A percentile compares a stretch with the other conserved stretches of the same genome.
Evolutionary conservation across 2,888 invertebrate genomes (phyloP).

Genomic region (Periphyllus acericola): DNA sequence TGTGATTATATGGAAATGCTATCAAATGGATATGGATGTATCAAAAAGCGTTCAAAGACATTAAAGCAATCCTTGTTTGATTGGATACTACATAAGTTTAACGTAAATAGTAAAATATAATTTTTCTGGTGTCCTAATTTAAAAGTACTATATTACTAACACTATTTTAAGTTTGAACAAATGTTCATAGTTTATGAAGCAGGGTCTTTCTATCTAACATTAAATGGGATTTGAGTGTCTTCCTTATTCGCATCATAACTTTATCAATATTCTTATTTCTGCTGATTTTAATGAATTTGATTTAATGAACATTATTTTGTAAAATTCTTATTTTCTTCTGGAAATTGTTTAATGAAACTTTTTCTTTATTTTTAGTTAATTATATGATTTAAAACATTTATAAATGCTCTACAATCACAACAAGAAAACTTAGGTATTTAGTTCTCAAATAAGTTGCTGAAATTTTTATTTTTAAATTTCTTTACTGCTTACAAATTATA

Average conservation of each 20-base stretch:
- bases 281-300: background rate
- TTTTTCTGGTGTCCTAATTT: slow-evolving; percentile 34
- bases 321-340: too few species aligned
- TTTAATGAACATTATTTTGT: too few species aligned
- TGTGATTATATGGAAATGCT: slow-evolving; percentile 59
- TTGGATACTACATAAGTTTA: slow-evolving; percentile 60
- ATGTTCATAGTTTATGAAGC: background rate
- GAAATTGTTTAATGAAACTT: too few species aligned
- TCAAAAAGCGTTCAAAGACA: slow-evolving; percentile 56
- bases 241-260: background rate
- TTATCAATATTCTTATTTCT: background rate
- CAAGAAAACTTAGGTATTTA: too few species aligned
- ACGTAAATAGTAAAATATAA: slow-evolving; percentile 44
- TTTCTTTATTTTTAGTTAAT: too few species aligned
- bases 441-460: too few species aligned
- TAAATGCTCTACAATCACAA: too few species aligned
- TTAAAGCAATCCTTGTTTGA: slow-evolving; percentile 56
- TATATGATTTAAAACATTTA: too few species aligned
- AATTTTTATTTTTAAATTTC: too few species aligned
- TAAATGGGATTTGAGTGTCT: background rate
- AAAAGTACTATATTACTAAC: slow-evolving; percentile 37
- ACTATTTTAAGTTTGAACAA: slow-evolving; percentile 33
- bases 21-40: slow-evolving; percentile 58
- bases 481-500: too few species aligned
- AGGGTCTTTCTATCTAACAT: slow-evolving; percentile 10